Evolutionary conservation across 2,797 vertebrate genomes (phyloP).

Genomic region (Pantherophis alleghaniensis): DNA sequence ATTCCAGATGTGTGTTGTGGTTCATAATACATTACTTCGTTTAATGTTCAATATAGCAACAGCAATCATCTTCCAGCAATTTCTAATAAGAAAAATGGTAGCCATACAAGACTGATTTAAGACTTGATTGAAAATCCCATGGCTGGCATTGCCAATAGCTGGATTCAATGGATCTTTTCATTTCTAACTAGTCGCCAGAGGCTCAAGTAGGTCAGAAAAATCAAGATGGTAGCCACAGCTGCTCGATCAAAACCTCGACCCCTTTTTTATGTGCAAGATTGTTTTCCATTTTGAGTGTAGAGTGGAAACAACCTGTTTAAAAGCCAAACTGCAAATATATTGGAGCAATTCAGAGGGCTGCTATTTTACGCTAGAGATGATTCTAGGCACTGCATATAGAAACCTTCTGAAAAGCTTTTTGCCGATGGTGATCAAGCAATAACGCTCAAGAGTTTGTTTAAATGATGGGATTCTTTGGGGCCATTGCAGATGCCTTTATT

Average conservation of each 20-base stretch:
- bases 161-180: background rate
- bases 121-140: background rate
- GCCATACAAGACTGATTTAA: background rate
- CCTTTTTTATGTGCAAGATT: background rate
- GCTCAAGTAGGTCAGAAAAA: background rate
- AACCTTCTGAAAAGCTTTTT: background rate
- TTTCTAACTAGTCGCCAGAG: background rate
- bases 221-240: background rate
- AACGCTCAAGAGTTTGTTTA: background rate
- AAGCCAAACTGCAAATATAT: background rate
- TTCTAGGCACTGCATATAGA: background rate
- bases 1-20: background rate
- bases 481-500: conserved; percentile 12
- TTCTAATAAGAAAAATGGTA: background rate
- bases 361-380: background rate
- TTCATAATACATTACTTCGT: background rate
- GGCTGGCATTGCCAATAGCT: no score
- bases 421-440: background rate
- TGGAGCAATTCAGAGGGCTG: background rate
- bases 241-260: background rate
- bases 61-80: background rate
- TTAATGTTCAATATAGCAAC: background rate
- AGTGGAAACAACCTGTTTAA: background rate
- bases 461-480: background rate
- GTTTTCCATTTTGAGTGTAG: background rate